These are phyloP conservation scores for Liparis tanakae DNA, from an alignment of 2,797 vertebrate genomes.

Conservation along the genomic window DNA sequence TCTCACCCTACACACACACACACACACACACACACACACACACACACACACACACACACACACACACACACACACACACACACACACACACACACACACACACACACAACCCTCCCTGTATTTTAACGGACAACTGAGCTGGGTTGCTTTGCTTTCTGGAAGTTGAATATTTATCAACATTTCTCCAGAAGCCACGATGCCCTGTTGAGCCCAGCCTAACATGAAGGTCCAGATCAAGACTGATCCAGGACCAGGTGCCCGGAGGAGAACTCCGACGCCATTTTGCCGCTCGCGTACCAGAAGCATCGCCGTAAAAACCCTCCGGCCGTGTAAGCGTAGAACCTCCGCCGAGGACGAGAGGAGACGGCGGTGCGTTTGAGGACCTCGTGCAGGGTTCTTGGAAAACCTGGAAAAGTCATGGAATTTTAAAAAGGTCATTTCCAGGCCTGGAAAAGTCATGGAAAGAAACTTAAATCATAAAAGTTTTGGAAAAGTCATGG, in stretches of 20 bases:
- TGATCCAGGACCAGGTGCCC: background rate
- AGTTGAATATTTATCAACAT: slow-evolving; percentile 21
- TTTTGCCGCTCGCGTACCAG: slow-evolving; percentile 7
- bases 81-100: slow-evolving; percentile 1
- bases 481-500: too few relatives aligned
- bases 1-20: too few relatives aligned
- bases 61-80: too few relatives aligned
- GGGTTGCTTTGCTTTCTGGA: slow-evolving; percentile 33
- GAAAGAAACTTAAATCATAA: too few relatives aligned
- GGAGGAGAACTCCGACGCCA: background rate
- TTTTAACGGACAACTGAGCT: background rate
- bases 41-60: background rate
- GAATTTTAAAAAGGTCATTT: too few relatives aligned
- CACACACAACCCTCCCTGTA: background rate
- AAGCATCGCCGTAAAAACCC: background rate
- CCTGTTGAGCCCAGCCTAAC: slow-evolving; percentile 17
- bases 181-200: background rate
- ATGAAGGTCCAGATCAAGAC: background rate
- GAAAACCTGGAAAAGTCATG: too few relatives aligned
- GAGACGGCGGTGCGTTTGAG: slow-evolving; percentile 2
- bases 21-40: slow-evolving; percentile 11
- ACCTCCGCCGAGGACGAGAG: slow-evolving; percentile 5
- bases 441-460: too few relatives aligned
- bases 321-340: background rate
- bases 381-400: too few relatives aligned